Conservation (phyloP, 2,888 invertebrate genomes). For the Drosophila mimica region DNA sequence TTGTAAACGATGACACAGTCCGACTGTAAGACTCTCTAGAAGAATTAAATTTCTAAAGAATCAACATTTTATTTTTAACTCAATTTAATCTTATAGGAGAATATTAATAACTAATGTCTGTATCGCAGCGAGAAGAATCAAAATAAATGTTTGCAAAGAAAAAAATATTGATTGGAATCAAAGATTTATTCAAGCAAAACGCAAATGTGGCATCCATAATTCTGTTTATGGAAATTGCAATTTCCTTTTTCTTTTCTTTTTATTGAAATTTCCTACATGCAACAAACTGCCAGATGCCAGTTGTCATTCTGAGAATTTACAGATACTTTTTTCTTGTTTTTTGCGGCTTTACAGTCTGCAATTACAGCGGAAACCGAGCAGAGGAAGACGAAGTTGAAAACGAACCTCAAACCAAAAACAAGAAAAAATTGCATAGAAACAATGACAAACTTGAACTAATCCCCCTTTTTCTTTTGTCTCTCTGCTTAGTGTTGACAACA, state of each 20-base stretch:
- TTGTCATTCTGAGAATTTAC: slow-evolving; percentile 1
- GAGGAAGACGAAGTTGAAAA: slow-evolving; percentile 31
- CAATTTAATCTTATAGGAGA: background rate
- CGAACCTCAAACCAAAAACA: slow-evolving; percentile 24
- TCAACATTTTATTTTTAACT: background rate
- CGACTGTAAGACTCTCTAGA: background rate
- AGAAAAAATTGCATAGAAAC: slow-evolving; percentile 50
- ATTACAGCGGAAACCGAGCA: slow-evolving; percentile 29
- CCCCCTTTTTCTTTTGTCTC: slow-evolving; percentile 4
- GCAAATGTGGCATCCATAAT: slow-evolving; percentile 31
- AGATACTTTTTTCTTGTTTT: slow-evolving; percentile 5
- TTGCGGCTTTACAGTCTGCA: slow-evolving; percentile 27
- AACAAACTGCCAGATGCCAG: slow-evolving; percentile 17
- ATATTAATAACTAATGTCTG: slow-evolving; percentile 9
- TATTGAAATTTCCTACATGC: slow-evolving; percentile 63
- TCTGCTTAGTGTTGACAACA: slow-evolving; percentile 10
- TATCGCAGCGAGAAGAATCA: slow-evolving; percentile 11
- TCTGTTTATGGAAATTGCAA: slow-evolving; percentile 65
- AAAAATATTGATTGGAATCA: slow-evolving; percentile 16
- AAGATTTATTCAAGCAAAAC: slow-evolving; percentile 56
- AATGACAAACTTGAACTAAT: slow-evolving; percentile 49
- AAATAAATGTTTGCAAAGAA: slow-evolving; percentile 26
- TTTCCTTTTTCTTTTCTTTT: slow-evolving; percentile 23
- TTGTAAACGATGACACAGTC: slow-evolving; percentile 30
- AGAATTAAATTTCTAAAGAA: slow-evolving; percentile 5